Percentiles rank a stretch among this genome's conserved stretches.
phyloP scores from a whole-genome alignment of 2,888 invertebrate species.

The Acleris cristana region DNA sequence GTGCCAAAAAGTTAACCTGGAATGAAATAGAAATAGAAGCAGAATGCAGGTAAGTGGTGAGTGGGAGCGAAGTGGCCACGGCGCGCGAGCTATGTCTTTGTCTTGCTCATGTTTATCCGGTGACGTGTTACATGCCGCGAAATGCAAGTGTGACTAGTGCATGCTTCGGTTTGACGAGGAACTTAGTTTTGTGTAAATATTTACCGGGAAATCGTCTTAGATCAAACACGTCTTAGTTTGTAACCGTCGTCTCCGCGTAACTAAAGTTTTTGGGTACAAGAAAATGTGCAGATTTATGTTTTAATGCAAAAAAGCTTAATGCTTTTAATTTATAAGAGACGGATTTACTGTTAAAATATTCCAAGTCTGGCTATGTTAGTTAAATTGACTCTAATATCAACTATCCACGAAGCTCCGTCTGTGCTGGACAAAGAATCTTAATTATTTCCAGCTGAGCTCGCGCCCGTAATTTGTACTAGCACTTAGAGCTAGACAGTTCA shows the following conservation, averaged over 20 bases:
- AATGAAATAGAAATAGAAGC: too few relatives aligned
- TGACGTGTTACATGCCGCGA: conserved; percentile 19
- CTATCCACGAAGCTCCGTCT: conserved; percentile 48
- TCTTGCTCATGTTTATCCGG: conserved; percentile 22
- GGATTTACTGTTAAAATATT: neutral
- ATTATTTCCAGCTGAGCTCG: conserved; percentile 78
- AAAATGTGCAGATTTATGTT: too few relatives aligned
- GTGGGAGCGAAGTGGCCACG: conserved; percentile 3
- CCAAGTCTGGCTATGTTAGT: conserved; percentile 10
- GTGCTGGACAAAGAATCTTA: conserved; percentile 74
- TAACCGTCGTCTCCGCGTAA: too few relatives aligned
- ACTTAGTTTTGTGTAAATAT: conserved; percentile 17
- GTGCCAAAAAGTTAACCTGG: conserved; percentile 37
- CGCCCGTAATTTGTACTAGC: conserved; percentile 67
- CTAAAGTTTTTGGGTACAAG: too few relatives aligned
- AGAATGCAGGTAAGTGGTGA: conserved; percentile 27
- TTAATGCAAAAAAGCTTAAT: too few relatives aligned
- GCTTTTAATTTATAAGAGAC: too few relatives aligned
- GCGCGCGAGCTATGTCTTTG: conserved; percentile 29
- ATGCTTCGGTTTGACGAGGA: conserved; percentile 9
- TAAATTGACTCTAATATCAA: conserved; percentile 29
- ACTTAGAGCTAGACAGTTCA: conserved; percentile 53
- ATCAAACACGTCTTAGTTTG: too few relatives aligned
- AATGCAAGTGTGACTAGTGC: conserved; percentile 22
- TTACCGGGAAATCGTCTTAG: neutral